phyloP scores from a whole-genome alignment of 2,888 invertebrate species.

The Polyommatus iphigenia region DNA sequence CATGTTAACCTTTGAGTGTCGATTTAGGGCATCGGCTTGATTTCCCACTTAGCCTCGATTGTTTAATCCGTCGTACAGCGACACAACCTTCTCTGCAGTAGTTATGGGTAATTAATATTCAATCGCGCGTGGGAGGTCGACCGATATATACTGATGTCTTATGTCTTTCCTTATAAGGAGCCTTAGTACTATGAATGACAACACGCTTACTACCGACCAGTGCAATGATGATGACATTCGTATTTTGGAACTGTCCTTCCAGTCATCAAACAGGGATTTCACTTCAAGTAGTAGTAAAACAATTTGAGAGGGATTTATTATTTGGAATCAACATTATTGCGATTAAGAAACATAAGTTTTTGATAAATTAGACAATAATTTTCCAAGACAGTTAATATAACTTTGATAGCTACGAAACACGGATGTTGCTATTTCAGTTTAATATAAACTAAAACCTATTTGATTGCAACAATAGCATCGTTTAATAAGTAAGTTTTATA shows the following conservation, averaged over 20 bases:
- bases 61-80: not conserved
- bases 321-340: not conserved
- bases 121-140: conserved; percentile 70
- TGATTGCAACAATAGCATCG: not conserved
- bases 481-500: conserved; percentile 1
- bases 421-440: not conserved
- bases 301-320: not conserved
- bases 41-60: conserved; percentile 23
- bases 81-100: conserved; percentile 20
- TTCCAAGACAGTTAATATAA: not conserved
- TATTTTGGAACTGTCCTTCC: not conserved
- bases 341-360: not conserved
- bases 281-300: not conserved
- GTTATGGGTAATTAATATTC: conserved; percentile 66
- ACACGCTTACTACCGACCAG: conserved; percentile 33
- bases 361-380: not conserved
- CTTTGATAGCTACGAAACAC: not conserved
- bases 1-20: not conserved
- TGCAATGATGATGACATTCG: conserved; percentile 9
- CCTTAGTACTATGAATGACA: conserved; percentile 39
- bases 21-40: conserved; percentile 9
- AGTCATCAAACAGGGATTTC: not conserved
- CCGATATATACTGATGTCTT: conserved; percentile 49
- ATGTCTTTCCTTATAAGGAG: conserved; percentile 43
- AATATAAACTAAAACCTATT: not conserved